Evolutionary conservation across 1,140 invertebrate genomes (phyloP), one percentile per base, ranked within the genome.

Genomic region (Thaumetopoea pityocampa): DNA sequence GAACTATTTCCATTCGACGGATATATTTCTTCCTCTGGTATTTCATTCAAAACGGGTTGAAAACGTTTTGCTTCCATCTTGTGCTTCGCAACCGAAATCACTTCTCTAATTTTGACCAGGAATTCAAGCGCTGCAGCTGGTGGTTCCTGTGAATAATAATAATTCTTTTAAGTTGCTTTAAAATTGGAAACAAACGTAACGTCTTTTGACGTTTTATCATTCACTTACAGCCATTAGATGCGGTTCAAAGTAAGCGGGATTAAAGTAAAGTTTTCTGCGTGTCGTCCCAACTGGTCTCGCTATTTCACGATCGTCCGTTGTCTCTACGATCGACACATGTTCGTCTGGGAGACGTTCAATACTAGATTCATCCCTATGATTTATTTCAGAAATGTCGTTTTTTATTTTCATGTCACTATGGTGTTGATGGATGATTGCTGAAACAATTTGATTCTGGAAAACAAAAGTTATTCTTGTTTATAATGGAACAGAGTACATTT

Each of bases 71-170:
- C 86, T 17, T 88, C 88, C 90, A 96, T 94, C 80, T 95, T 95
- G 51, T 93, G 91, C 67, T 95, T 95, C 1, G 94, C 94, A 20
- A 95, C 92, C 8, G 92, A 86, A 47, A 96, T 96, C 4, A 96
- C 94, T 87, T 96, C 94, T 40, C 94, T 88, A 36, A 96, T 95
- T 86, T 95, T 94, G 0, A 90, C 86, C 8, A 96, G 81, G 71
- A 96, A 96, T 83, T 96, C 94, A 38, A 95, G 77, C 10, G 94
- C 93, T 12, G 93, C 94, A 45, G 93, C 92, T 7, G 94, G 94
- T 16, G 94, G 94, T 43, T 92, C 90, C 92, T 95, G 70, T 9
- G 87, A 88, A 41, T 24, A 36, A 26, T 22, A 5, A 11, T 24
- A 9, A 12, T 11, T n/a, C n/a, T n/a, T n/a, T n/a, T n/a, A n/a